Evolutionary conservation across 2,113 vertebrate species (phyloP).

Genomic region (Papio anubis): DNA sequence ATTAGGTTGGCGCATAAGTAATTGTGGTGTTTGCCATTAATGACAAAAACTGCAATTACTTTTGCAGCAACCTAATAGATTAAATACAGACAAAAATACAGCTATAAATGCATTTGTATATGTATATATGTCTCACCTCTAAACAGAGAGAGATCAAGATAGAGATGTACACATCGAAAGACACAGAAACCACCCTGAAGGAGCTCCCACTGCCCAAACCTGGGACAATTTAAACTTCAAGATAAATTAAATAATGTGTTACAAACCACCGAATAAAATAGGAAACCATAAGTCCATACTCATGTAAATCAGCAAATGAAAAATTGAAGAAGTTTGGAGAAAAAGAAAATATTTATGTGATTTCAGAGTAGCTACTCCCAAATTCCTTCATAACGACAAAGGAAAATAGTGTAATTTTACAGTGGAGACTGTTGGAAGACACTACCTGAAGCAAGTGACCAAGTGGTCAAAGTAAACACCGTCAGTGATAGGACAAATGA

Average conservation of each 20-base stretch:
- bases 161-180: not conserved
- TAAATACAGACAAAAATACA: no score
- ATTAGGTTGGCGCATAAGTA: no score
- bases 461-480: not conserved
- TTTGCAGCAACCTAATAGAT: not conserved
- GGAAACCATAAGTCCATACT: not conserved
- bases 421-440: not conserved
- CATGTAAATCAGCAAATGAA: not conserved
- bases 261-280: not conserved
- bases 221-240: not conserved
- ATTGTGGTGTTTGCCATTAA: no score
- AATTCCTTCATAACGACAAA: not conserved
- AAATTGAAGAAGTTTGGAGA: not conserved
- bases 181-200: not conserved
- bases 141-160: no score
- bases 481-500: not conserved
- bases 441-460: fast-evolving
- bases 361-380: not conserved
- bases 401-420: no score
- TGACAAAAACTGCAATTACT: no score
- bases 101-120: fast-evolving
- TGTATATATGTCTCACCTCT: not conserved
- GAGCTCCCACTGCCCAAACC: no score
- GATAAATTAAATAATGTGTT: not conserved
- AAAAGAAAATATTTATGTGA: not conserved